Percentiles rank a stretch among this genome's conserved stretches.
These are phyloP conservation scores for Vandiemenella viatica DNA, from an alignment of 2,888 invertebrate species.

Conservation along the genomic window DNA sequence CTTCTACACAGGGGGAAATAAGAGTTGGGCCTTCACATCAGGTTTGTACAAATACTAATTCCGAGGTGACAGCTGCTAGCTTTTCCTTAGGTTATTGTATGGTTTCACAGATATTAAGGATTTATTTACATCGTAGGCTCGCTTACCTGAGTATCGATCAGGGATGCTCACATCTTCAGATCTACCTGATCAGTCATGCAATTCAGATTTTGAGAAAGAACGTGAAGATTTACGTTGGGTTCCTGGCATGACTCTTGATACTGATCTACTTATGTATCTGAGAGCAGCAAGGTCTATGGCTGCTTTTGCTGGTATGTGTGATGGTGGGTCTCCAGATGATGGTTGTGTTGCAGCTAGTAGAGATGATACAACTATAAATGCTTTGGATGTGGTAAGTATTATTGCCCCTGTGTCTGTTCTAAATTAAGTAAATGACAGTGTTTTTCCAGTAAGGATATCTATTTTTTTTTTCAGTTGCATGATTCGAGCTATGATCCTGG, in stretches of 20 bases:
- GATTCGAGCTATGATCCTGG: conserved; percentile 94
- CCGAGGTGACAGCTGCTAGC: no score
- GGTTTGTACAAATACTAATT: no score
- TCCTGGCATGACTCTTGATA: conserved; percentile 82
- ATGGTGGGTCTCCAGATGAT: conserved; percentile 92
- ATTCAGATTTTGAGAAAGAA: conserved; percentile 36
- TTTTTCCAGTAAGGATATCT: no score
- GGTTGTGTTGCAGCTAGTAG: conserved; percentile 92
- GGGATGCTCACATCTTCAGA: conserved; percentile 19
- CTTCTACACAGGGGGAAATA: conserved; percentile 12
- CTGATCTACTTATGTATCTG: conserved; percentile 93
- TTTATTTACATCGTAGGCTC: conserved; percentile 41
- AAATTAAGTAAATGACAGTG: no score
- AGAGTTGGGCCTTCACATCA: conserved; percentile 12
- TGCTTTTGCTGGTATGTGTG: conserved; percentile 97
- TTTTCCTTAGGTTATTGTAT: no score
- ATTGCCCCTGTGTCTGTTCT: not conserved
- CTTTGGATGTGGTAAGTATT: conserved; percentile 67
- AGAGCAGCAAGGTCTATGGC: conserved; percentile 95
- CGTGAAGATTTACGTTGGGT: conserved; percentile 88
- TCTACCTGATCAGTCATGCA: conserved; percentile 30
- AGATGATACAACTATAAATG: conserved; percentile 95
- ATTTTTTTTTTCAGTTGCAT: conserved; percentile 51
- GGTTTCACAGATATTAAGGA: no score
- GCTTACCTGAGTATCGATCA: conserved; percentile 42